Base-by-base conservation (phyloP, 92 coral and sea anemone species). In the Galaxea fascicularis region DNA sequence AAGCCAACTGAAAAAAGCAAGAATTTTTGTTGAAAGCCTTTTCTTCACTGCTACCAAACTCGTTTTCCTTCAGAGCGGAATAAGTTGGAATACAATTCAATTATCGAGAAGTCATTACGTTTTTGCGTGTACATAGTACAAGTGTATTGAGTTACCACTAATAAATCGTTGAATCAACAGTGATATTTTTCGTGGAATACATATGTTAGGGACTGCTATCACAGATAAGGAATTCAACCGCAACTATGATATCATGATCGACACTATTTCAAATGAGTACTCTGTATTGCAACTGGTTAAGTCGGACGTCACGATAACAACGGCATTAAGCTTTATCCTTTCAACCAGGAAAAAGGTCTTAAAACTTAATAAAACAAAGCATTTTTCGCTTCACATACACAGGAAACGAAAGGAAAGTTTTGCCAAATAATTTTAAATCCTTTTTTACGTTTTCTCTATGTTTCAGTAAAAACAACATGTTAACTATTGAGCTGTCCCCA, bases 101-200 rank as follows among this genome's bases (percentile, higher is more conserved):
- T 9, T 31, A 11, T 6, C 15, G 49, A 29, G 27, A 58, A n/a
- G 80, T 29, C 4, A 62, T 45, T 27, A 21, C 64, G 47, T 52
- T 65, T 79, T 67, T 79, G 75, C 84, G 76, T 79, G 74, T 25
- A 67, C 63, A 30, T 20, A 18, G 14, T 54, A 13, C 31, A 31
- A 68, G 65, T 51, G 73, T 65, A 64, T 63, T 63, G 65, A 65
- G 44, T 41, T 4, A 45, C 56, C 65, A 49, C 84, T 51, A 20
- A 66, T 11, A 65, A 13, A 16, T 21, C 14, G 49, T 45, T 16
- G 72, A 45, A 25, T 44, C 45, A 24, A 17, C 46, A 30, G 68
- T 39, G 27, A 75, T 57, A 76, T 76, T 20, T 30, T 21, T 18
- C 68, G 35, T 60, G 49, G 12, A 30, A 3, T 26, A 24, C 27